phyloP scores from a whole-genome alignment of 2,113 vertebrate genomes.

The Numida meleagris region DNA sequence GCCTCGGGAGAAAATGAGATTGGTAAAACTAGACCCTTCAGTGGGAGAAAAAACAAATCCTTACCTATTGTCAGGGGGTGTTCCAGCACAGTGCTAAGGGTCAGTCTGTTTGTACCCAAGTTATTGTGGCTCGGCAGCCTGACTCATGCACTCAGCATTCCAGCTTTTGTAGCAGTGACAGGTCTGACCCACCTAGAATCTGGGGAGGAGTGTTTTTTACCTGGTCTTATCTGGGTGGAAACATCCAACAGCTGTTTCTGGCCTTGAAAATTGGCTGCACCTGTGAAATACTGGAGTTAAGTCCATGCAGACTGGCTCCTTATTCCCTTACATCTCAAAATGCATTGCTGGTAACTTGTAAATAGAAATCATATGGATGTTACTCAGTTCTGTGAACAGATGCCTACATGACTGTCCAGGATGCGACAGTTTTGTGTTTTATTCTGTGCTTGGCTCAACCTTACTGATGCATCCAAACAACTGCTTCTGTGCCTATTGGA shows the following conservation, averaged over 20 bases:
- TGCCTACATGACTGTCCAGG: neutral
- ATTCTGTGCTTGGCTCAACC: accelerated
- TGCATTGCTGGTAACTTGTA: neutral
- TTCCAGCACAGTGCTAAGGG: neutral
- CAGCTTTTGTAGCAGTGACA: neutral
- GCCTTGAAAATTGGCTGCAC: neutral
- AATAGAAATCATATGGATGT: neutral
- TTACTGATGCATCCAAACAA: neutral
- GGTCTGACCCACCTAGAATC: neutral
- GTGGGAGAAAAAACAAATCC: neutral
- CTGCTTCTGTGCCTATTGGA: neutral
- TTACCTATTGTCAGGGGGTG: neutral
- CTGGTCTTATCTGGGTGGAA: neutral
- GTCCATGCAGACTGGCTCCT: neutral
- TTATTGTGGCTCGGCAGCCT: accelerated
- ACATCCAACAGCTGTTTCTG: neutral
- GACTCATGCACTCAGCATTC: accelerated
- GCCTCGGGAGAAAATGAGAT: neutral
- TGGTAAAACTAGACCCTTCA: neutral
- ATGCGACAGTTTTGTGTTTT: neutral
- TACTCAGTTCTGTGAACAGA: neutral
- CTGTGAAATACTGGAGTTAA: neutral
- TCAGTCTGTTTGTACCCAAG: neutral
- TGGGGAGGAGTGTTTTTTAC: neutral
- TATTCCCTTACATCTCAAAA: neutral